Evolutionary conservation across 1,140 invertebrate genomes (phyloP), one percentile per base, ranked within the genome.

Genomic region (Trinorchestia longiramus): DNA sequence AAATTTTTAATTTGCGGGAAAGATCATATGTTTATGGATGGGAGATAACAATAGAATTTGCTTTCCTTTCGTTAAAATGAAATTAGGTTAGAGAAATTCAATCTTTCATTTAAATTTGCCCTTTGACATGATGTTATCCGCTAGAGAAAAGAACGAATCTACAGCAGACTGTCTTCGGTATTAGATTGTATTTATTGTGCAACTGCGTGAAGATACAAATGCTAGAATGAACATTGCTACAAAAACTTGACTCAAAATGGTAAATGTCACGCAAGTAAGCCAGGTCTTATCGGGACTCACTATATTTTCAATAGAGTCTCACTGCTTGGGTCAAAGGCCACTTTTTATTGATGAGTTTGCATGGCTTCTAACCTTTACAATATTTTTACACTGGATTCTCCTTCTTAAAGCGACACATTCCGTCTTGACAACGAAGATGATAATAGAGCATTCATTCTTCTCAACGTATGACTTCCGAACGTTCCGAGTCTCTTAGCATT

Each of bases 341-440:
- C 92, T 94, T 94, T 94, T 94, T 94, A 43, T 23, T 94, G 92
- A 94, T 94, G 92, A 94, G 92, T 94, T 94, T 94, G 44, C 92
- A 43, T 94, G 92, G 92, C 92, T 94, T 94, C 44, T 94, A 94
- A 94, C 92, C 92, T 94, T 45, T 45, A n/a, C 8, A 94, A 94
- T 94, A 94, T 94, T 94, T 94, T 94, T 94, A 42, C 11, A 43
- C 36, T n/a, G 8, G 36, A 43, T 94, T 47, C 43, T n/a, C 43
- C 40, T 43, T 40, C 44, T 45, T n/a, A 45, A 45, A 45, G 92
- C 44, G 4, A 8, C 92, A 40, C 92, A 94, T 94, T 94, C 92
- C 44, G 45, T 94, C 43, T 94, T 42, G 92, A n/a, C 92, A 94
- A 47, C 44, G 92, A 47, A 94, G 43, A 47, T 94, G 44, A 94